These are phyloP conservation scores for Sebastes minor DNA, from an alignment of 2,797 vertebrate genomes.

Conservation along the genomic window DNA sequence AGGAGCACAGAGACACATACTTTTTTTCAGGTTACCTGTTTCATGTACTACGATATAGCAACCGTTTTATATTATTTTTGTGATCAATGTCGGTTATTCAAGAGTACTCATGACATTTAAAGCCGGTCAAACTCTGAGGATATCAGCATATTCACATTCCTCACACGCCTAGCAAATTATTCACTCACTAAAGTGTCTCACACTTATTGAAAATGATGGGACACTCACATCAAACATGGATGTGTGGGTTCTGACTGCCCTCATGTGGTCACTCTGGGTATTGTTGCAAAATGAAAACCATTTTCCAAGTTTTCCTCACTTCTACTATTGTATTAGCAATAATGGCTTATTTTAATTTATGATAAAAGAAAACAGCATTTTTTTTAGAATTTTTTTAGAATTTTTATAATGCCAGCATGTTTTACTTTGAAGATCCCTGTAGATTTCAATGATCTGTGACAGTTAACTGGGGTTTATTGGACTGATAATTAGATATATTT, in stretches of 20 bases:
- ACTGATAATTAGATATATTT: not conserved
- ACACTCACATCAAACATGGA: not conserved
- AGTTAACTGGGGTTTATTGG: not conserved
- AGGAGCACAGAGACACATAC: too few relatives aligned
- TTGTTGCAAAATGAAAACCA: not conserved
- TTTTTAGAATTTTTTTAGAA: not conserved
- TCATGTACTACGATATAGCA: too few relatives aligned
- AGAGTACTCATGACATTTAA: not conserved
- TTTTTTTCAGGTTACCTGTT: too few relatives aligned
- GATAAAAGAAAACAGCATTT: not conserved
- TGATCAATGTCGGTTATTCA: not conserved
- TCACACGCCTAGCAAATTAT: not conserved
- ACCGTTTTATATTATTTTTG: not conserved
- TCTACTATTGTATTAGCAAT: not conserved
- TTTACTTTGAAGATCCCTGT: not conserved
- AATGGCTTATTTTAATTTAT: not conserved
- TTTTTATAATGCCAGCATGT: not conserved
- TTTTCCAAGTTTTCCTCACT: not conserved
- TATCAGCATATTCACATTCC: constrained; percentile 7
- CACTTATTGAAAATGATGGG: not conserved
- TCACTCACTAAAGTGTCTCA: constrained; percentile 1
- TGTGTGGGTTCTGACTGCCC: constrained; percentile 12
- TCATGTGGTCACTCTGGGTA: constrained; percentile 25
- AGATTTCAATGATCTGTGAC: not conserved
- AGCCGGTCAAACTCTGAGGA: not conserved